A percentile compares a stretch with the other conserved stretches of the same genome.
These are phyloP conservation scores for Pachymerium ferrugineum DNA, from an alignment of 2,888 invertebrate genomes.

Conservation along the genomic window DNA sequence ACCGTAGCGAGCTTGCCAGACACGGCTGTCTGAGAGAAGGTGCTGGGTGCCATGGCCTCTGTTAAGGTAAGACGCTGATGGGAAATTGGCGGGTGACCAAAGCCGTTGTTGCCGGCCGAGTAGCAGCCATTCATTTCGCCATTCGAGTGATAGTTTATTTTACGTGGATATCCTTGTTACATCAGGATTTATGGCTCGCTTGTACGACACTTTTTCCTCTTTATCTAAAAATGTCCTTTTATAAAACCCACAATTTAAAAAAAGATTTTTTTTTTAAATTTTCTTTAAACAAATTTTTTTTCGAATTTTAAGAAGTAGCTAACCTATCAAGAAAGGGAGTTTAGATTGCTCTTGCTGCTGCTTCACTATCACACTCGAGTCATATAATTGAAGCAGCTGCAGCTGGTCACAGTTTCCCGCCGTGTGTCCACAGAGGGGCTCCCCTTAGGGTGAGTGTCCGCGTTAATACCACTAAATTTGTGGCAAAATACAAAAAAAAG, in stretches of 20 bases:
- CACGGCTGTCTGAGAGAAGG: conserved; percentile 20
- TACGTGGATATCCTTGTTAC: too few relatives aligned
- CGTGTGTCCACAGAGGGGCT: conserved; percentile 26
- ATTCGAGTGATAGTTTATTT: too few relatives aligned
- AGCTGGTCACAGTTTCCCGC: conserved; percentile 6
- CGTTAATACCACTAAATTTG: conserved; percentile 7
- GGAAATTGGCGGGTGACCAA: conserved; percentile 14
- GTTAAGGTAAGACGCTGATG: conserved; percentile 13
- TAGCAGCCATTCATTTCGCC: not conserved
- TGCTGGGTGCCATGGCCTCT: conserved; percentile 11
- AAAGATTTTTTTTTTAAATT: not conserved
- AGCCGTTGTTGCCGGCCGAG: not conserved
- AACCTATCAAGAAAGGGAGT: not conserved
- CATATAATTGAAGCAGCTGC: conserved; percentile 25
- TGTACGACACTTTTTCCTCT: too few relatives aligned
- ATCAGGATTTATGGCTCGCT: too few relatives aligned
- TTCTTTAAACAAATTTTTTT: not conserved
- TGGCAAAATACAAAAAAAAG: conserved; percentile 3
- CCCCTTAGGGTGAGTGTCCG: conserved; percentile 24
- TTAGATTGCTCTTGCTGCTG: conserved; percentile 21
- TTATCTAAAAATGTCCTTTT: too few relatives aligned
- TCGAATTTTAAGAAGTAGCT: not conserved
- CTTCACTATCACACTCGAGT: conserved; percentile 19
- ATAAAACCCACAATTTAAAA: too few relatives aligned
- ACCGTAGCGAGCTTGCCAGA: conserved; percentile 25